Percentiles rank a stretch among this genome's conserved stretches.
phyloP scores from a whole-genome alignment of 2,797 vertebrate species.

The Falco biarmicus region DNA sequence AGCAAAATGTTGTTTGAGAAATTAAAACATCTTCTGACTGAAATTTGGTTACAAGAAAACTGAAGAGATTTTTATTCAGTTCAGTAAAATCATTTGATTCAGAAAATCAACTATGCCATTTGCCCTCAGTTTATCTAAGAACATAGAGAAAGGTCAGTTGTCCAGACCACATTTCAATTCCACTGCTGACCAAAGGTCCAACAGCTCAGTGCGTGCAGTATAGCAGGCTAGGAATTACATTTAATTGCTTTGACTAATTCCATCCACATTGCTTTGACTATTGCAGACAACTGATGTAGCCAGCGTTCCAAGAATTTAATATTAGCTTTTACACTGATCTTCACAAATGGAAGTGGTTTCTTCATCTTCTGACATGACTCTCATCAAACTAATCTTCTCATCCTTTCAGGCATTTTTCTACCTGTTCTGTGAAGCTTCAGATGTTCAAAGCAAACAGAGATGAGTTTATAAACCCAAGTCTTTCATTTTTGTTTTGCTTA shows the following conservation, averaged over 20 bases:
- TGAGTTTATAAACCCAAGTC: background rate
- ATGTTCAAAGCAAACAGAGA: background rate
- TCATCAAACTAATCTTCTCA: background rate
- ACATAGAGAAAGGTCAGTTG: background rate
- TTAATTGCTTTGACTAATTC: background rate
- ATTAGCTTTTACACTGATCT: background rate
- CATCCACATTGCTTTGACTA: background rate
- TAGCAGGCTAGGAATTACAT: background rate
- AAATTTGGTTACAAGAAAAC: background rate
- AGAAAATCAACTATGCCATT: background rate
- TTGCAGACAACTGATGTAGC: background rate
- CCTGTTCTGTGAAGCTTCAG: background rate
- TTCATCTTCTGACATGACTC: background rate
- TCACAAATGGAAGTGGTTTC: background rate
- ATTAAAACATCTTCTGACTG: background rate
- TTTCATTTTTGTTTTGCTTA: constrained; percentile 33
- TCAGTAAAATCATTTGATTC: background rate
- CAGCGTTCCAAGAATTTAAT: background rate
- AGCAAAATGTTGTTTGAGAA: background rate
- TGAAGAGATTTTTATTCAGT: background rate
- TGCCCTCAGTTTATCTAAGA: background rate
- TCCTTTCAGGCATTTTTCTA: background rate
- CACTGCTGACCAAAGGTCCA: background rate
- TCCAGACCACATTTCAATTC: background rate
- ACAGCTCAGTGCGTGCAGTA: background rate